Evolutionary conservation across 2,797 vertebrate genomes (phyloP).

Genomic region (Philypnodon macrostomus): DNA sequence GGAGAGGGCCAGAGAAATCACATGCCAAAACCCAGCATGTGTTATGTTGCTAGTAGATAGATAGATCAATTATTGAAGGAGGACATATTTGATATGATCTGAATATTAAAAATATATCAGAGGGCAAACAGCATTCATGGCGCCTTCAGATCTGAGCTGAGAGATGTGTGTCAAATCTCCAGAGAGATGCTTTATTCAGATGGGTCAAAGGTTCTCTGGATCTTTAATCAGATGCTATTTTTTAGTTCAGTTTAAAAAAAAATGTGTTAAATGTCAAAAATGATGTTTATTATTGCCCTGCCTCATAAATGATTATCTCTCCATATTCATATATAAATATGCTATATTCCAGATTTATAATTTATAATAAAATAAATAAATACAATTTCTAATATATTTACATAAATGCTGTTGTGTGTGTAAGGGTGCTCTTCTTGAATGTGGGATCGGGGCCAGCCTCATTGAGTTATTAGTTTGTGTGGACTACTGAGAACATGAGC

Average conservation of each 20-base stretch:
- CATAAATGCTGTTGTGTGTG: no score
- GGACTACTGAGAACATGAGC: conserved; percentile 25
- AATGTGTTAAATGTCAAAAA: conserved; percentile 48
- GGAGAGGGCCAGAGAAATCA: conserved; percentile 52
- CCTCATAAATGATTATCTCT: conserved; percentile 52
- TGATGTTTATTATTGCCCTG: conserved; percentile 52
- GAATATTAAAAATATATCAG: conserved; percentile 79
- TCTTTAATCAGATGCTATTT: conserved; percentile 64
- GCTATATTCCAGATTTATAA: conserved; percentile 58
- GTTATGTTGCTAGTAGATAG: conserved; percentile 65
- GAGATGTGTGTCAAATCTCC: conserved; percentile 74
- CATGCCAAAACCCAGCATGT: conserved; percentile 63
- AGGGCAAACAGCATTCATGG: conserved; percentile 69
- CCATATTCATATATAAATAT: conserved; percentile 64
- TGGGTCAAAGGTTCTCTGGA: conserved; percentile 68
- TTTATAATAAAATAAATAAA: conserved; percentile 38
- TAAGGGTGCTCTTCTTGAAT: no score
- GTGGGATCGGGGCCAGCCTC: conserved; percentile 22
- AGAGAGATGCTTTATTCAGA: conserved; percentile 68
- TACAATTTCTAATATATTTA: no score
- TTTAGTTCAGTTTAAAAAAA: conserved; percentile 49
- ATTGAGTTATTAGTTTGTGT: conserved; percentile 38
- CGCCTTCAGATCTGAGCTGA: conserved; percentile 70
- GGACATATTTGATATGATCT: conserved; percentile 71
- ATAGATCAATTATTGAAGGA: conserved; percentile 74